Base-by-base conservation (phyloP, 2,113 vertebrate genomes). In the Salvelinus fontinalis region DNA sequence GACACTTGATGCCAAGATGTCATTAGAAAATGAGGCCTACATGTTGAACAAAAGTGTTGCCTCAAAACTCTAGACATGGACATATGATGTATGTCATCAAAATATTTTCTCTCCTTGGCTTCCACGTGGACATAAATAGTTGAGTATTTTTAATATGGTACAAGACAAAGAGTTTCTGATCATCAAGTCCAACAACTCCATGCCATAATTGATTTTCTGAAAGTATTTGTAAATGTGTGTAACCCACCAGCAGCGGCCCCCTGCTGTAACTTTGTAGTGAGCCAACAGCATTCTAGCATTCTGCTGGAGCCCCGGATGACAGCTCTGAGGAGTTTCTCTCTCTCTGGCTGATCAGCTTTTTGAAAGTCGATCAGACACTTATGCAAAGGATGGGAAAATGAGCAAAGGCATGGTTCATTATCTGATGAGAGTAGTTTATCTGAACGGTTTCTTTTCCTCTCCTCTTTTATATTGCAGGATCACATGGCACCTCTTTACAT, bases 361-460 rank as follows among this genome's bases (percentile, higher is more conserved):
- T 92, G 94, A 95, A 92, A 93, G 90, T 89, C 90, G 93, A 94
- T 93, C 92, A 92, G 91, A 89, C 84, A 83, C 87, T 90, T 85
- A 91, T 92, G 92, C 90, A 91, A 93, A 93, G 89, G 82, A 94
- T 91, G 86, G 82, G 90, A 92, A 92, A 90, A 84, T 87, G 92
- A 93, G 91, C 88, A 86, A 94, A 93, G 91, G 90, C 89, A 89
- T 92, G 90, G 87, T 80, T 88, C 89, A 90, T 84, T 75, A 88
- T 87, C 93, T 92, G 94, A 95, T 93, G 87, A 92, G 89, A 87
- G 88, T 86, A 92, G 90, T 91, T 94, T 93, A 94, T 94, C 95
- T 90, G 91, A 91, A 93, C 88, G 88, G 85, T 86, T 88, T 93
- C 89, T 92, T 92, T 91, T 85, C 79, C 20, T 22, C 90, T 79